phyloP scores from a whole-genome alignment of 1,140 invertebrate genomes.

The Drosophila melanogaster region DNA sequence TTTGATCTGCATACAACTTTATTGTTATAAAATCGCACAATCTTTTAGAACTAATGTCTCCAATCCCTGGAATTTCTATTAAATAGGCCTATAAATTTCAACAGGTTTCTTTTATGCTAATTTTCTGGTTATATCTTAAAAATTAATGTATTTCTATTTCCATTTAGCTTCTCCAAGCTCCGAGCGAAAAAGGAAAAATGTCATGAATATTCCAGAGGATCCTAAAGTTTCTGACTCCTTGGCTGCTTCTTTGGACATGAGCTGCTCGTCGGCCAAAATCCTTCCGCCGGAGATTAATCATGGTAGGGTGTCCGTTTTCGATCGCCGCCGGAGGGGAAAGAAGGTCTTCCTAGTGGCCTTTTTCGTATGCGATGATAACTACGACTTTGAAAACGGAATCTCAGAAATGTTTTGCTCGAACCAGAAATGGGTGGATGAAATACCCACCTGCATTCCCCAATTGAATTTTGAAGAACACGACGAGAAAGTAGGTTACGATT shows the following conservation, averaged over 20 bases:
- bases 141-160: neutral
- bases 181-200: conserved; percentile 51
- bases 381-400: conserved; percentile 84
- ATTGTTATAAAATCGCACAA: neutral
- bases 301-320: conserved; percentile 65
- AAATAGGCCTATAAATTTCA: neutral
- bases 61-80: neutral
- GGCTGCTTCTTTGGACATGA: conserved; percentile 64
- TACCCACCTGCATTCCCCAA: conserved; percentile 85
- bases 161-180: conserved; percentile 10
- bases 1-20: neutral
- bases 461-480: conserved; percentile 64
- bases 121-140: neutral
- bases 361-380: conserved; percentile 86
- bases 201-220: conserved; percentile 65
- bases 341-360: conserved; percentile 87
- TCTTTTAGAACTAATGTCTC: neutral
- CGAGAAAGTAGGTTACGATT: conserved; percentile 3
- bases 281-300: conserved; percentile 72
- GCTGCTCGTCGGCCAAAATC: conserved; percentile 67
- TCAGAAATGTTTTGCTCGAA: conserved; percentile 86
- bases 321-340: conserved; percentile 61
- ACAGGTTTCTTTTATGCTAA: neutral
- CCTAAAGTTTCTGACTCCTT: conserved; percentile 37
- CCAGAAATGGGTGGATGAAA: conserved; percentile 86